Evolutionary conservation across 2,113 vertebrate genomes (phyloP).

Genomic region (Otocyon megalotis): DNA sequence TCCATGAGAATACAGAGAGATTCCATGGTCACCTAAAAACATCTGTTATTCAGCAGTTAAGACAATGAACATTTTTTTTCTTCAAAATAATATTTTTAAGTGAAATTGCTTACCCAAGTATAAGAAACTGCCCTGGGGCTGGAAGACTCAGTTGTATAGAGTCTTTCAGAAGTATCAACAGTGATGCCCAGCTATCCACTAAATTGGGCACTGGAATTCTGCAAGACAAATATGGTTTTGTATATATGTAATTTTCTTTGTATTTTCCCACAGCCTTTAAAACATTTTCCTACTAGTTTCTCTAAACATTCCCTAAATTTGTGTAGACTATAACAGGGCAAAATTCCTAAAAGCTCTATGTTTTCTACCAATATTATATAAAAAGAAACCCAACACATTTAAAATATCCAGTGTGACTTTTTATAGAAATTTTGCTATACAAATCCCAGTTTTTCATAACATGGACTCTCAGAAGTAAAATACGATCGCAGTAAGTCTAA

Average conservation of each 20-base stretch:
- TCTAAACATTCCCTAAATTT: constrained; percentile 48
- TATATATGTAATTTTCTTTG: constrained; percentile 17
- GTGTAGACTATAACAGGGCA: constrained; percentile 1
- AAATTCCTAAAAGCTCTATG: constrained; percentile 16
- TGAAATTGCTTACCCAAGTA: constrained; percentile 92
- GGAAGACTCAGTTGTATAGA: constrained; percentile 96
- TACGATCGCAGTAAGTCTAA: constrained; percentile 34
- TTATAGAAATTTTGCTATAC: neutral
- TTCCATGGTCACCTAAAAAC: constrained; percentile 26
- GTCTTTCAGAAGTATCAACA: constrained; percentile 96
- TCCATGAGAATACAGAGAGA: neutral
- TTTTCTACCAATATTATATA: constrained; percentile 41
- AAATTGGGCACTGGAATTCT: constrained; percentile 97
- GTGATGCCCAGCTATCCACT: constrained; percentile 97
- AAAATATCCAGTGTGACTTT: constrained; percentile 8
- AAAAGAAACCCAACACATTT: constrained; percentile 37
- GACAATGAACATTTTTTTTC: neutral
- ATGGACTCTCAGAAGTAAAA: constrained; percentile 47
- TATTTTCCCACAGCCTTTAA: constrained; percentile 4
- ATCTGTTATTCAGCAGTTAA: constrained; percentile 25
- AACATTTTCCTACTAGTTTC: neutral
- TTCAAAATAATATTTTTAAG: constrained; percentile 57
- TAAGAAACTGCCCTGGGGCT: constrained; percentile 97
- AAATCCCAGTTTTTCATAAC: constrained; percentile 7
- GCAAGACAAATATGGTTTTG: constrained; percentile 62